These are phyloP conservation scores for Venustoraphidia nigricollis DNA, from an alignment of 2,888 invertebrate species.

Conservation along the genomic window DNA sequence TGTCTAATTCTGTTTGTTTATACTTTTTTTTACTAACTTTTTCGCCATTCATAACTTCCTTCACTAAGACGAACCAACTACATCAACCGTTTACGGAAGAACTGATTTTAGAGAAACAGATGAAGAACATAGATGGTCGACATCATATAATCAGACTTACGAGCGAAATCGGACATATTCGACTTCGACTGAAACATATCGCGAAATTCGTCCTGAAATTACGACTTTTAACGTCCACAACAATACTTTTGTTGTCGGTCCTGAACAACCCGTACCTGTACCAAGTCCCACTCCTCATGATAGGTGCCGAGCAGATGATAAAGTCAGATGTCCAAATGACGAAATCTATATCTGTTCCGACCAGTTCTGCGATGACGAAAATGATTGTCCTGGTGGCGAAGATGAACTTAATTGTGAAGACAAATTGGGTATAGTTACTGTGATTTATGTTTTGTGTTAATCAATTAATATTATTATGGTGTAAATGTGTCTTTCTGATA, in stretches of 20 bases:
- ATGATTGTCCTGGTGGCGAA: conserved; percentile 44
- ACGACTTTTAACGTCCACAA: no score
- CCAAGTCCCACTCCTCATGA: conserved; percentile 6
- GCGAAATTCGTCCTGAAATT: no score
- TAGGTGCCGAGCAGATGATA: conserved; percentile 35
- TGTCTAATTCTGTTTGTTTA: conserved; percentile 15
- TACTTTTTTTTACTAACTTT: conserved; percentile 3
- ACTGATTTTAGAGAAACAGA: neutral
- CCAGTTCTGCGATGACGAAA: conserved; percentile 41
- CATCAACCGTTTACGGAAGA: neutral
- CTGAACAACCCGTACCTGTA: no score
- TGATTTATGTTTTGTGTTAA: neutral
- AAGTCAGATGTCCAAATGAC: conserved; percentile 30
- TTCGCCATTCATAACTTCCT: neutral
- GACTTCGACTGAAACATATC: no score
- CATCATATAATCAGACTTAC: no score
- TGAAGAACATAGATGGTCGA: neutral
- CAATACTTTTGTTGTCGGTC: no score
- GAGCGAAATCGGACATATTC: no score
- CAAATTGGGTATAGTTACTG: neutral
- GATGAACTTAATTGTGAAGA: conserved; percentile 1
- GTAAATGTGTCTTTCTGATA: no score
- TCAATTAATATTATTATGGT: neutral
- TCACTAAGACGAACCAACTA: neutral
- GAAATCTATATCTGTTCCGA: conserved; percentile 36